phyloP scores from a whole-genome alignment of 2,888 invertebrate species.

The Mesochorus sp. region DNA sequence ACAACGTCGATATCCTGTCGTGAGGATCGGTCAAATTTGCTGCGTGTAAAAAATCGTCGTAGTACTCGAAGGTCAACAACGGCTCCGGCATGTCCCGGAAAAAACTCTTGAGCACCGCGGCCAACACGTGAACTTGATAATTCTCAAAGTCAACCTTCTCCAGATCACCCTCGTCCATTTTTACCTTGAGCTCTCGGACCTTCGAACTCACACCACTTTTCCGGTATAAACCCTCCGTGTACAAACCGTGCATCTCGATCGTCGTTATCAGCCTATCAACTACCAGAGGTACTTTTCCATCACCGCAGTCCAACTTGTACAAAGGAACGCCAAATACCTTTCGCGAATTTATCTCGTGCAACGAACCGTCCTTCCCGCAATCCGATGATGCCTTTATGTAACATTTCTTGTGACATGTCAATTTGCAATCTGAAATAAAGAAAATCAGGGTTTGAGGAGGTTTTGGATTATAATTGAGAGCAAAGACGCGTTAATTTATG shows the following conservation, averaged over 20 bases:
- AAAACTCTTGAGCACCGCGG: conserved; percentile 94
- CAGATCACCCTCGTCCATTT: conserved; percentile 89
- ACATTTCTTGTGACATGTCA: conserved; percentile 97
- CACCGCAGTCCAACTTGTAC: conserved; percentile 88
- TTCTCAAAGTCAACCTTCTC: conserved; percentile 89
- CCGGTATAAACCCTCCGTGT: conserved; percentile 96
- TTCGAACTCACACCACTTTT: conserved; percentile 95
- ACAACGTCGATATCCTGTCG: conserved; percentile 92
- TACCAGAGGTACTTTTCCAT: conserved; percentile 92
- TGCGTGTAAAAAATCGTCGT: conserved; percentile 96
- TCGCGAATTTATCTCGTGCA: conserved; percentile 82
- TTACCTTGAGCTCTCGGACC: conserved; percentile 89
- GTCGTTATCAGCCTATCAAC: conserved; percentile 94
- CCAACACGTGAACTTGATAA: conserved; percentile 94
- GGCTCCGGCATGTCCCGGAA: conserved; percentile 97
- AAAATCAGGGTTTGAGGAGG: too few relatives aligned
- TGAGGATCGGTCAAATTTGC: conserved; percentile 91
- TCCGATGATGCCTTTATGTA: conserved; percentile 87
- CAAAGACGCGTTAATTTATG: too few relatives aligned
- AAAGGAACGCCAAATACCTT: conserved; percentile 93
- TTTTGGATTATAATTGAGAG: neutral
- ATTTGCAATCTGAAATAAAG: conserved; percentile 87
- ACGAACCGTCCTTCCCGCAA: conserved; percentile 84
- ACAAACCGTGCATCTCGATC: conserved; percentile 95
- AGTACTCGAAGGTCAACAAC: conserved; percentile 94